Evolutionary conservation across 2,888 invertebrate genomes (phyloP).

Genomic region (Conistra vaccinii): DNA sequence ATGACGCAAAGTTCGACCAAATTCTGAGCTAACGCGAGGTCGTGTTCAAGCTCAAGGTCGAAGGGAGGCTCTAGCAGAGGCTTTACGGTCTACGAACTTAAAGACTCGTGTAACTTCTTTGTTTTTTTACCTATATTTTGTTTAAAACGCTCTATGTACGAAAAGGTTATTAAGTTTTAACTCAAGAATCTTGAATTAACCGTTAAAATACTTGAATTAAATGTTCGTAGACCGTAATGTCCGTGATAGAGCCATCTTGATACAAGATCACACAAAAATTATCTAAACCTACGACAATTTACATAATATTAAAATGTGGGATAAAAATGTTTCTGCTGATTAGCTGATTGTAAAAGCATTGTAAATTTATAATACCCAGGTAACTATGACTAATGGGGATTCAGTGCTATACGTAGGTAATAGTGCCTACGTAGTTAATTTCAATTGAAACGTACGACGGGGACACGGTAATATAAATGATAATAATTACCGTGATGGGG

Average conservation of each 20-base stretch:
- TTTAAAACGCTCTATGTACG: conserved; percentile 11
- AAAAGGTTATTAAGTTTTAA: neutral
- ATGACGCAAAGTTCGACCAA: conserved; percentile 58
- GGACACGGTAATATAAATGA: no score
- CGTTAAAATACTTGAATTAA: neutral
- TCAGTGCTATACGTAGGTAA: neutral
- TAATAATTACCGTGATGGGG: no score
- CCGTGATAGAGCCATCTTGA: neutral
- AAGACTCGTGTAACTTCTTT: conserved; percentile 1
- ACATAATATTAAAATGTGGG: neutral
- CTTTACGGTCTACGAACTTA: conserved; percentile 62
- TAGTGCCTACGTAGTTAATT: neutral
- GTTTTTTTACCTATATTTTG: neutral
- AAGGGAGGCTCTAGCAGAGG: conserved; percentile 54
- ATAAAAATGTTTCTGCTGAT: neutral
- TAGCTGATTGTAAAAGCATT: neutral
- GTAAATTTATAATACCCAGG: neutral
- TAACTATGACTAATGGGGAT: conserved; percentile 33
- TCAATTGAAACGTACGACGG: conserved; percentile 5
- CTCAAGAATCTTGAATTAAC: neutral
- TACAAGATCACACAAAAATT: neutral
- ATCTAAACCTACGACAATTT: conserved; percentile 1
- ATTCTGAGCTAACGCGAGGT: conserved; percentile 51
- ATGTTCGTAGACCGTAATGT: neutral
- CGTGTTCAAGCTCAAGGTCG: conserved; percentile 52